Evolutionary conservation across 2,113 vertebrate genomes (phyloP).

Genomic region (Addax nasomaculatus): DNA sequence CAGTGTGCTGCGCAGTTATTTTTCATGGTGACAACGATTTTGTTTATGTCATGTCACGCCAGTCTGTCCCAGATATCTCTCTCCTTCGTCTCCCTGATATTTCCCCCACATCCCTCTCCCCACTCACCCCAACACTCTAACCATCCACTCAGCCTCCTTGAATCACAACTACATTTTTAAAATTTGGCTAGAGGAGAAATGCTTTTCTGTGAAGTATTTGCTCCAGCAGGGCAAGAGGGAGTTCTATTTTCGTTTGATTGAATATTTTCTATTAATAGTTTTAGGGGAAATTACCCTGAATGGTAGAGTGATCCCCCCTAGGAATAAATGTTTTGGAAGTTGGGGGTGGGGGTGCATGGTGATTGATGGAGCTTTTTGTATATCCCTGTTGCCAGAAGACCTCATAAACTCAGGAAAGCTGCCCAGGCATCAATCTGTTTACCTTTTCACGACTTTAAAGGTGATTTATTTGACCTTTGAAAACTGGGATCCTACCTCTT

Average conservation of each 20-base stretch:
- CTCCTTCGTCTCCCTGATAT: neutral
- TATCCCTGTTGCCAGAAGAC: constrained; percentile 74
- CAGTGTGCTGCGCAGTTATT: neutral
- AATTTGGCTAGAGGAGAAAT: neutral
- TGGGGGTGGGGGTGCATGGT: constrained; percentile 12
- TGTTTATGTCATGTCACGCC: constrained; percentile 2
- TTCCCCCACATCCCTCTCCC: neutral
- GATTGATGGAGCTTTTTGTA: constrained; percentile 77
- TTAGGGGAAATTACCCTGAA: constrained; percentile 50
- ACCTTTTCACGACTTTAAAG: constrained; percentile 77
- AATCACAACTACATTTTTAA: neutral
- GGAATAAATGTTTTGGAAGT: constrained; percentile 55
- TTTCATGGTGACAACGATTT: constrained; percentile 40
- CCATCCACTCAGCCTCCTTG: neutral
- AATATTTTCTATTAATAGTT: constrained; percentile 70
- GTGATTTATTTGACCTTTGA: constrained; percentile 80
- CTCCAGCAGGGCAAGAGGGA: neutral
- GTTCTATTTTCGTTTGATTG: constrained; percentile 61
- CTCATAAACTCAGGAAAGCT: constrained; percentile 80
- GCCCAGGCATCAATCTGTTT: constrained; percentile 75
- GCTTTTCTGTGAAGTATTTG: neutral
- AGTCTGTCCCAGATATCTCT: neutral
- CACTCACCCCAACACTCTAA: neutral
- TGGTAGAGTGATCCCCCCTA: neutral
- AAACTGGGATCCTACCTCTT: constrained; percentile 76